Evolutionary conservation across 2,113 vertebrate genomes (phyloP).

Genomic region (Spheniscus mendiculus): DNA sequence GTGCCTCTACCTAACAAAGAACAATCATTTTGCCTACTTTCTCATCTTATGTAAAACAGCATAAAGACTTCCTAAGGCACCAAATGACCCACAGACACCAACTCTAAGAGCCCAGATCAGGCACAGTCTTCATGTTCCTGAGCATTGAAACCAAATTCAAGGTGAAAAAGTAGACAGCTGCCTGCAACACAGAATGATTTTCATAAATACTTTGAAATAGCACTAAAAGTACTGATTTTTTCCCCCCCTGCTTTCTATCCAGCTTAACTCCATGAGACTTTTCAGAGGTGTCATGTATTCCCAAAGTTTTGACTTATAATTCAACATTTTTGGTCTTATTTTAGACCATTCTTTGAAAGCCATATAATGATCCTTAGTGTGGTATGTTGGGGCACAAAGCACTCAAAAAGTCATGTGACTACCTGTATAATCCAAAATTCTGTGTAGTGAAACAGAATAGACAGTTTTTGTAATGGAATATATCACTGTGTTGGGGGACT

Average conservation of each 20-base stretch:
- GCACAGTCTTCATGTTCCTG: neutral
- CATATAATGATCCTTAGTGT: neutral
- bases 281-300: neutral
- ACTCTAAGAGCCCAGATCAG: neutral
- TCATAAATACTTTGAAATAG: neutral
- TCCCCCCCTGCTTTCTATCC: neutral
- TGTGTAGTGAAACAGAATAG: neutral
- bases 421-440: neutral
- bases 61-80: neutral
- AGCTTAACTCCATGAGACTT: neutral
- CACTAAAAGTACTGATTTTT: neutral
- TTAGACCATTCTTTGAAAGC: neutral
- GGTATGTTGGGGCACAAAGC: neutral
- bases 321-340: neutral
- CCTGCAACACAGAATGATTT: neutral
- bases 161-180: neutral
- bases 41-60: neutral
- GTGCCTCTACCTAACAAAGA: neutral
- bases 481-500: neutral
- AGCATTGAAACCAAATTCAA: neutral
- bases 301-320: neutral
- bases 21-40: neutral
- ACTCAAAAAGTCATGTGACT: neutral
- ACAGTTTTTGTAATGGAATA: neutral
- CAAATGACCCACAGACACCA: neutral